Base-by-base conservation (phyloP, 2,888 invertebrate genomes). In the Campoplex nolae region DNA sequence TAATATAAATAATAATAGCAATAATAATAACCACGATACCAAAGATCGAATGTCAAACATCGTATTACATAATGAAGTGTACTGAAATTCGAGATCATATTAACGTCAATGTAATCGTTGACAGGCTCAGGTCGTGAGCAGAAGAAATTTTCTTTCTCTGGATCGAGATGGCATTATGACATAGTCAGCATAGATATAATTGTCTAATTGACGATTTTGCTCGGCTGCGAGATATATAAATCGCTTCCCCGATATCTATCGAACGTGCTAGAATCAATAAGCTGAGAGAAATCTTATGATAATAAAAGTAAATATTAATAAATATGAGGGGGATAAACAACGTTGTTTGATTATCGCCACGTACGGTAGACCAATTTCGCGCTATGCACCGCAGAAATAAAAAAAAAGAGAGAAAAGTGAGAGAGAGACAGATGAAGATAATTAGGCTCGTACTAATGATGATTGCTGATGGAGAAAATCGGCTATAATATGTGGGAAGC, bases 201-300 rank as follows among this genome's bases (percentile, higher is more conserved):
- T 28, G 28, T 38, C 35, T 45, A 74, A 54, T 38, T 23, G 23
- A 56, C 62, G 58, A 51, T 78, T 82, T 67, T 28, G 83, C 65
- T 86, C 70, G 75, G 62, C 75, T 83, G 86, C 79, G 62, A 76
- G 32, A 70, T 77, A 32, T 62, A 67, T 62, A 67, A 35, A 79
- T 71, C 4, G 38, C 79, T 45, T 28, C 23, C 18, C 23, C 18
- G 32, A 73, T 18, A 42, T 35, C 45, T 78, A 51, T 38, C 48
- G 48, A 58, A 38, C 23, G 42, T 67, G 42, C 35, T 28, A n/a
- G 42, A 32, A 74, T 28, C 38, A 23, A n/a, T 42, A 58, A 65
- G 80, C 79, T 80, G 81, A 68, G 51, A 74, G 45, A 32, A 70
- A 70, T 73, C n/a, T 48, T 81, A 32, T 32, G 51, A 81, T 32